Evolutionary conservation across 2,113 vertebrate genomes (phyloP).

Genomic region (Ellobius talpinus): DNA sequence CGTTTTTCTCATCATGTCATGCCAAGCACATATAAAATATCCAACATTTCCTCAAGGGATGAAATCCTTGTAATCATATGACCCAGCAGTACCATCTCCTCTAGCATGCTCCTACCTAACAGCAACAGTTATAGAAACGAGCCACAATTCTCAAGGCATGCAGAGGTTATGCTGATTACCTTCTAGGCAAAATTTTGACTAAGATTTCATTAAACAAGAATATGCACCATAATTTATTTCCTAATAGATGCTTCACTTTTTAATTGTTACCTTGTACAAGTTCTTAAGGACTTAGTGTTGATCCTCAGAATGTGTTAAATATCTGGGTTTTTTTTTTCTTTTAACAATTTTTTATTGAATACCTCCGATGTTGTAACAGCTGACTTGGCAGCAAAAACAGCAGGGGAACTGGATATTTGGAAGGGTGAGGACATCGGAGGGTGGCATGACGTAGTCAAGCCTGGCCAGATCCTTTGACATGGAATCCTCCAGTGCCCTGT

Average conservation of each 20-base stretch:
- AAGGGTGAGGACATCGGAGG: neutral
- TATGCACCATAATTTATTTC: conserved; percentile 8
- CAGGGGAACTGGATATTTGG: neutral
- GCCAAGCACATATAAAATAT: conserved; percentile 18
- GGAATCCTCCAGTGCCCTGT: neutral
- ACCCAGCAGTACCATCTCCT: neutral
- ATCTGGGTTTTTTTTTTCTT: neutral
- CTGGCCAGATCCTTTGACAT: neutral
- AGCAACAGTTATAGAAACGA: neutral
- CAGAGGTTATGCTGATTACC: neutral
- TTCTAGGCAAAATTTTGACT: conserved; percentile 27
- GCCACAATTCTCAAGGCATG: neutral
- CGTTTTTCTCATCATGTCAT: neutral
- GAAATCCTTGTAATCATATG: neutral
- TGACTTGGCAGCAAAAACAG: neutral
- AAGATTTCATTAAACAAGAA: conserved; percentile 54
- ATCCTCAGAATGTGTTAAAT: conserved; percentile 45
- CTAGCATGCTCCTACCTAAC: fast-evolving
- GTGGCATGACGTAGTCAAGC: conserved; percentile 8
- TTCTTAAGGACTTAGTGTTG: conserved; percentile 15
- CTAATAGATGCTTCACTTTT: neutral
- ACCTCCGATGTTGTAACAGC: neutral
- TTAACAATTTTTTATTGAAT: neutral
- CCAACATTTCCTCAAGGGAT: conserved; percentile 8
- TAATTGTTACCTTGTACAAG: conserved; percentile 14